Conservation (phyloP, 2,113 vertebrate genomes). For the Rhabdomys dilectus region DNA sequence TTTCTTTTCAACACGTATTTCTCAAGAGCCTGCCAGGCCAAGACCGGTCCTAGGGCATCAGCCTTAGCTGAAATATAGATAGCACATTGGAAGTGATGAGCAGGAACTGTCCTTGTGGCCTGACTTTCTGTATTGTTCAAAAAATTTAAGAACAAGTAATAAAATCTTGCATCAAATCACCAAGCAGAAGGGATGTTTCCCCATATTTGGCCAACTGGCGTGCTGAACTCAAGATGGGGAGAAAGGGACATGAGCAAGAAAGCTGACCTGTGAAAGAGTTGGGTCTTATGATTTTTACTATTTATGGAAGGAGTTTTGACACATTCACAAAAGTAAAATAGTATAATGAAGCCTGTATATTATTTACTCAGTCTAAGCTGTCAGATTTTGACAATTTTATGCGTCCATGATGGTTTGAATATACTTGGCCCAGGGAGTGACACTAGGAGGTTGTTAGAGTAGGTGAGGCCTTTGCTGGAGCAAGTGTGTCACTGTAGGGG, state of each 20-base stretch:
- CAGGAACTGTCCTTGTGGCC: background rate
- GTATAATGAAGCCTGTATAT: background rate
- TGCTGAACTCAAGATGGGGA: background rate
- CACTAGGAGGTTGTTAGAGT: too few species aligned
- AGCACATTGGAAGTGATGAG: background rate
- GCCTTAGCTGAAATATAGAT: background rate
- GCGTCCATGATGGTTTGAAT: background rate
- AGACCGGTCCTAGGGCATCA: background rate
- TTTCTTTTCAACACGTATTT: background rate
- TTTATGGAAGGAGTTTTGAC: conserved; percentile 16
- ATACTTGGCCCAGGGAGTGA: too few species aligned
- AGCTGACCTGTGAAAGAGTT: background rate
- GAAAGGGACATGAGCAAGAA: background rate
- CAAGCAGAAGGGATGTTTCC: background rate
- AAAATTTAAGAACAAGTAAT: background rate
- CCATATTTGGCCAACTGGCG: background rate
- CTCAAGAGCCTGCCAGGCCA: background rate
- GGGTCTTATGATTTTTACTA: background rate
- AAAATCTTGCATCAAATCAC: background rate
- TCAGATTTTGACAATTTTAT: conserved; percentile 22
- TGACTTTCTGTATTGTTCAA: background rate
- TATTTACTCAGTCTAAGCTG: background rate
- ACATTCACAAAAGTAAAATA: background rate
- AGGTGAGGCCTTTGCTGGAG: too few species aligned
- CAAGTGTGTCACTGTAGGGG: too few species aligned